phyloP scores from a whole-genome alignment of 2,113 vertebrate species.

The Hystrix cristata region DNA sequence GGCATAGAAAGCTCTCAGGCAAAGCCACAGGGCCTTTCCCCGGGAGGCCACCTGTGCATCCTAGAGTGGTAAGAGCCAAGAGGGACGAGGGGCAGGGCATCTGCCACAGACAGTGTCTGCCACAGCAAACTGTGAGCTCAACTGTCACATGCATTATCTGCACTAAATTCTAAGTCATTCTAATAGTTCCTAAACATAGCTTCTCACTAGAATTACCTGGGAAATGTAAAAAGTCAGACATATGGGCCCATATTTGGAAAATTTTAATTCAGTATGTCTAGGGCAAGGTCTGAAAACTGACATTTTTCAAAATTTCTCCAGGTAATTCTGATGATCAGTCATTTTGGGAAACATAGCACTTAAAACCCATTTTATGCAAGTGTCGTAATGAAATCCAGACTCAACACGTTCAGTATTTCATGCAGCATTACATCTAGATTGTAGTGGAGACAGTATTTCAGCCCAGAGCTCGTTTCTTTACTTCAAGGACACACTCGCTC shows the following conservation, averaged over 20 bases:
- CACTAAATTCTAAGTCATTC: conserved; percentile 19
- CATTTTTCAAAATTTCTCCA: conserved; percentile 48
- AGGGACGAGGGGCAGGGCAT: not conserved
- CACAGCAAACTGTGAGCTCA: not conserved
- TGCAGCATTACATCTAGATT: not conserved
- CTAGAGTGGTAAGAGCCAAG: not conserved
- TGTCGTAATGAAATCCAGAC: not conserved
- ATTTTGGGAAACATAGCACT: conserved; percentile 35
- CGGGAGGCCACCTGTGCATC: not conserved
- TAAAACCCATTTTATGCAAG: conserved; percentile 26
- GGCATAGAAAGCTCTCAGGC: not conserved
- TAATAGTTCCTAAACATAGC: conserved; percentile 34
- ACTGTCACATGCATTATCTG: not conserved
- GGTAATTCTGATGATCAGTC: conserved; percentile 41
- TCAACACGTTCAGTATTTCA: not conserved
- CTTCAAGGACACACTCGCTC: not conserved
- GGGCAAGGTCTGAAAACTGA: conserved; percentile 45
- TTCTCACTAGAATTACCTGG: conserved; percentile 43
- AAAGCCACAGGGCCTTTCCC: not conserved
- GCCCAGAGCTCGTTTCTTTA: not conserved
- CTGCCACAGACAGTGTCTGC: not conserved
- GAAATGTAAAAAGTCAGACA: not conserved
- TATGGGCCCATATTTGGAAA: conserved; percentile 34
- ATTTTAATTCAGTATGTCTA: conserved; percentile 68
- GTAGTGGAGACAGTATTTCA: not conserved